Evolutionary conservation across 1,140 invertebrate genomes (phyloP), one percentile per base, ranked within the genome.

Genomic region (Drosophila paulistorum): DNA sequence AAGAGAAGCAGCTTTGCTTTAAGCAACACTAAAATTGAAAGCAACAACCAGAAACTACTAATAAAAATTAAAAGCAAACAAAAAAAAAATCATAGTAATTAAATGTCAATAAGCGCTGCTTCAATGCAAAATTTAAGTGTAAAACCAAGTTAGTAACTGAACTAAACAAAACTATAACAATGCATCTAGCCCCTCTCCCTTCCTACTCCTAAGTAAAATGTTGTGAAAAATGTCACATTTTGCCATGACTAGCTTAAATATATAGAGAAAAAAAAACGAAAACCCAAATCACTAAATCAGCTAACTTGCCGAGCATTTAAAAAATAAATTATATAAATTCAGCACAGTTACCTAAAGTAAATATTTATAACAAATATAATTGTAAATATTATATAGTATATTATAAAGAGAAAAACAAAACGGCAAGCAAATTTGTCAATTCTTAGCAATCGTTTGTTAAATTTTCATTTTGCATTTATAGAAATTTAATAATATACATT

Each of bases 301-400:
- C 45, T 51, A 51, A 51, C 58, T 62, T 77, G 54, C 45, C 55
- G 14, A 71, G 51, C n/a, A 66, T 62, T 41, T 60, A 75, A 79
- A 59, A 39, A 62, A 66, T 33, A 14, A 14, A n/a, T 26, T n/a
- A 63, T 66, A 37, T 26, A 60, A 55, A 78, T 42, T 61, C 51
- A 61, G 80, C 80, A 82, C 79, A 83, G 83, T 87, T 82, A 83
- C 69, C 79, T 79, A 77, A 73, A 79, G 67, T 71, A 66, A 71
- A 65, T 72, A 76, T 73, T 79, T 42, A 48, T 85, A 59, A 42
- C 14, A 65, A 61, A 68, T 48, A 72, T 42, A 30, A 59, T 62
- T 85, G 81, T 85, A 85, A 75, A 85, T 85, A 85, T 65, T 83
- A 62, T 73, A 51, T 51, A 51, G 45, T 23, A 10, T 23, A 51